Evolutionary conservation across 2,888 invertebrate species (phyloP), one percentile per base, ranked within the genome.

Genomic region (Caenorhabditis sp.): DNA sequence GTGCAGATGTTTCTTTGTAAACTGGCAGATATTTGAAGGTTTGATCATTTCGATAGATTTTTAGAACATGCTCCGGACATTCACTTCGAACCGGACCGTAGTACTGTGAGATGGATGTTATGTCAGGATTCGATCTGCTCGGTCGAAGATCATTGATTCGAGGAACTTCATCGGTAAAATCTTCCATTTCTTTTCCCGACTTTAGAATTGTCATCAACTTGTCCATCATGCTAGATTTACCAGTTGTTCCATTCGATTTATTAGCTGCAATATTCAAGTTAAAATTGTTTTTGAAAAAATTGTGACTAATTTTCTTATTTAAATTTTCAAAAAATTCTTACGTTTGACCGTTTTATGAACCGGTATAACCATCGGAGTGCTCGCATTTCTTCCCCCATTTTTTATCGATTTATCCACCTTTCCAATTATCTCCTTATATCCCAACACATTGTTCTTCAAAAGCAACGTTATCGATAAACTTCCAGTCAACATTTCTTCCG

Each of bases 21-120:
- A 99, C 94, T 76, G 95, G 91, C 78, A 99, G 91, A 90, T 95
- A 97, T 90, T 97, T 97, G 91, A 94, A 97, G 51, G 95, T 94
- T 90, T 97, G 97, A 90, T 99, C 97, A 83, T 76, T 93, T 90
- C 81, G 57, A 59, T 84, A 87, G 50, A 91, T 89, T 90, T 97
- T 97, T 58, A 99, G 91, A 37, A 97, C 97, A 90, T 97, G 96
- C 89, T 97, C 97, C 2, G 97, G 96, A 89, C 93, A 94, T 55
- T 81, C 76, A 23, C 70, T 73, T 60, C 78, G 67, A 55, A 77
- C 71, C n/a, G 84, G 82, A 12, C 80, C 80, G 62, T 83, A 82
- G 65, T 84, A 85, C 53, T 83, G 83, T 5, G 80, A 76, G 58
- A 85, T 81, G 19, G 77, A 74, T 21, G 84, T 70, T 23, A 89